Conservation (phyloP, 2,888 invertebrate genomes). For the Nomada ferruginata region DNA sequence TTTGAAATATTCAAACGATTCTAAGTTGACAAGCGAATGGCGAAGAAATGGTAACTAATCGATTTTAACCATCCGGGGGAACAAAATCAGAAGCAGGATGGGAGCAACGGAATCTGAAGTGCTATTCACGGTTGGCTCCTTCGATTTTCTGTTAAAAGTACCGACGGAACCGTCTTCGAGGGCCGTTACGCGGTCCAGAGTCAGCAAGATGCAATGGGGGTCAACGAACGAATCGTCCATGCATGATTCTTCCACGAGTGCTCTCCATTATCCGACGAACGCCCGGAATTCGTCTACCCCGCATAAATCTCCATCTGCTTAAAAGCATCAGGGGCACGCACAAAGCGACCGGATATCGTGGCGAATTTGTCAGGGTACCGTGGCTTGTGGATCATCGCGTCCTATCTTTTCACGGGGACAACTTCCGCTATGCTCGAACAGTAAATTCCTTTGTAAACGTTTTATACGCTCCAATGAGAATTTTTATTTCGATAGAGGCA, state of each 20-base stretch:
- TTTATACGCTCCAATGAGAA: not conserved
- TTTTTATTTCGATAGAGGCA: no score
- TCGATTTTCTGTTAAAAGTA: slow-evolving; percentile 42
- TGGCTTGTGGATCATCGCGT: not conserved
- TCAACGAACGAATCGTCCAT: slow-evolving; percentile 60
- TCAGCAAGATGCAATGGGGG: slow-evolving; percentile 48
- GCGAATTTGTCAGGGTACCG: slow-evolving; percentile 30
- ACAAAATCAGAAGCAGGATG: not conserved
- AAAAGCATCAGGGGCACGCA: slow-evolving; percentile 42
- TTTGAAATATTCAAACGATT: not conserved
- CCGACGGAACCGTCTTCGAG: slow-evolving; percentile 29
- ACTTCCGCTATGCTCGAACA: slow-evolving; percentile 1
- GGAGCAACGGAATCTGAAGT: slow-evolving; percentile 26
- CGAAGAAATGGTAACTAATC: not conserved
- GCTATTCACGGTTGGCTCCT: slow-evolving; percentile 19
- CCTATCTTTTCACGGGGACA: not conserved
- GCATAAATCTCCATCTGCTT: slow-evolving; percentile 67
- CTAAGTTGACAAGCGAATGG: not conserved
- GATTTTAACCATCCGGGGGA: not conserved
- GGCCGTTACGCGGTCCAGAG: slow-evolving; percentile 30
- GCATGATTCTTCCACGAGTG: slow-evolving; percentile 67
- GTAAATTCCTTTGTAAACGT: not conserved
- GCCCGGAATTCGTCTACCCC: slow-evolving; percentile 60
- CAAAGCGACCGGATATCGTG: slow-evolving; percentile 43
- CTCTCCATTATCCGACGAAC: slow-evolving; percentile 58